Conservation (phyloP, 2,797 vertebrate genomes). For the Lacerta bilineata region DNA sequence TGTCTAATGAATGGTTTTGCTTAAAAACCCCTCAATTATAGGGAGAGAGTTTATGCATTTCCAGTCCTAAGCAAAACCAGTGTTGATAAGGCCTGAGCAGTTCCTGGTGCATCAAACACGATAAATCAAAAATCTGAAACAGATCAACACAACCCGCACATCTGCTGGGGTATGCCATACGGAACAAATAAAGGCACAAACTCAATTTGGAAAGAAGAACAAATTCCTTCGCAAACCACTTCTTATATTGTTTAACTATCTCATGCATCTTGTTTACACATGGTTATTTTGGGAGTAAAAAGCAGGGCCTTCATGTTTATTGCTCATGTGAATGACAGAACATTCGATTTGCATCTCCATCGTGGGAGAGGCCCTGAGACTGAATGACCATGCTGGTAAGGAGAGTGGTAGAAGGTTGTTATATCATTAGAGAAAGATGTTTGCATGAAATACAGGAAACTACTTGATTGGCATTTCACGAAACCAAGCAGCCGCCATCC, state of each 20-base stretch:
- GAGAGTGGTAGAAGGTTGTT: too few relatives aligned
- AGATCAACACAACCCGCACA: conserved; percentile 42
- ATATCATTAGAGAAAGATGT: background rate
- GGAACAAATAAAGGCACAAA: conserved; percentile 35
- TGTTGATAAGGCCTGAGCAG: background rate
- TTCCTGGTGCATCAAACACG: background rate
- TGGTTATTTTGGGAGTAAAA: conserved; percentile 31
- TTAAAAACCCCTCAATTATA: conserved; percentile 17
- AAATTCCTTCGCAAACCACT: conserved; percentile 34
- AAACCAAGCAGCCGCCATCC: background rate
- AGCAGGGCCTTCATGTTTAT: conserved; percentile 10
- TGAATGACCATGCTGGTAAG: background rate
- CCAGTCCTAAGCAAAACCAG: background rate
- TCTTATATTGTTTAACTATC: conserved; percentile 48
- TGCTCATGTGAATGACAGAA: conserved; percentile 49
- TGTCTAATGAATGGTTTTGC: conserved; percentile 42
- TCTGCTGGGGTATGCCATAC: conserved; percentile 27
- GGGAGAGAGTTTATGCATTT: conserved; percentile 3
- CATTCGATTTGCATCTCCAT: conserved; percentile 24
- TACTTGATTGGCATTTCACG: background rate
- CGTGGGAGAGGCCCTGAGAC: conserved; percentile 11
- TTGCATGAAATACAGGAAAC: conserved; percentile 6
- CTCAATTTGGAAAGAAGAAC: background rate
- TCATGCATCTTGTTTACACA: conserved; percentile 6
- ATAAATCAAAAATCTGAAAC: conserved; percentile 39